Evolutionary conservation across 1,140 invertebrate species (phyloP).

Genomic region (Phenacoccus solenopsis): DNA sequence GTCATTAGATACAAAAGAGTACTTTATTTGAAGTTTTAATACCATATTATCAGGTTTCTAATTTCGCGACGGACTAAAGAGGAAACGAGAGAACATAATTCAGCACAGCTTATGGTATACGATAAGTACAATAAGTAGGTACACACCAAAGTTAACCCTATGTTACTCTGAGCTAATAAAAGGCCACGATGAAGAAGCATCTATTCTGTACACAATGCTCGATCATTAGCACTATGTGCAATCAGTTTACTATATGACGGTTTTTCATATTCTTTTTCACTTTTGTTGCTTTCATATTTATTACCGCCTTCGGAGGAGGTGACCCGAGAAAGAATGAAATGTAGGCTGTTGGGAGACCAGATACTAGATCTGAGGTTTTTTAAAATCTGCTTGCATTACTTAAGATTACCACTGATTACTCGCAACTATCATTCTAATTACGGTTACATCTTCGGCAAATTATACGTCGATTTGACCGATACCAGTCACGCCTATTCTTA

Average conservation of each 20-base stretch:
- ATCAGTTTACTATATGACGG: not conserved
- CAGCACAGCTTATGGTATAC: no score
- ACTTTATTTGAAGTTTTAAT: no score
- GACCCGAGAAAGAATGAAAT: not conserved
- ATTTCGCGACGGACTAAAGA: no score
- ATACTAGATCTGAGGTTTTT: not conserved
- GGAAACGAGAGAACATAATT: no score
- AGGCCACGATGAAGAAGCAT: not conserved
- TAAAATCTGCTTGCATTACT: not conserved
- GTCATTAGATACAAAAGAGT: no score
- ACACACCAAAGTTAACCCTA: no score
- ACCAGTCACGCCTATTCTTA: not conserved
- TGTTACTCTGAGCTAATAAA: no score
- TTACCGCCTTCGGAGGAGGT: no score
- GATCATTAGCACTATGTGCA: not conserved
- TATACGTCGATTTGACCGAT: slow-evolving; percentile 11
- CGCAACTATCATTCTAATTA: slow-evolving; percentile 8
- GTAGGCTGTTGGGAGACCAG: not conserved
- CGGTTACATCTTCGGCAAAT: slow-evolving; percentile 7
- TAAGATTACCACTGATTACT: slow-evolving; percentile 14
- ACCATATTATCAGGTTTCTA: no score
- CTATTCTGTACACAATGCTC: not conserved
- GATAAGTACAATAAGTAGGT: no score
- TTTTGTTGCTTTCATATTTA: slow-evolving; percentile 1
- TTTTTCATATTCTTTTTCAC: not conserved